Conservation (phyloP, 2,888 invertebrate species). For the Cheilosia grossa region DNA sequence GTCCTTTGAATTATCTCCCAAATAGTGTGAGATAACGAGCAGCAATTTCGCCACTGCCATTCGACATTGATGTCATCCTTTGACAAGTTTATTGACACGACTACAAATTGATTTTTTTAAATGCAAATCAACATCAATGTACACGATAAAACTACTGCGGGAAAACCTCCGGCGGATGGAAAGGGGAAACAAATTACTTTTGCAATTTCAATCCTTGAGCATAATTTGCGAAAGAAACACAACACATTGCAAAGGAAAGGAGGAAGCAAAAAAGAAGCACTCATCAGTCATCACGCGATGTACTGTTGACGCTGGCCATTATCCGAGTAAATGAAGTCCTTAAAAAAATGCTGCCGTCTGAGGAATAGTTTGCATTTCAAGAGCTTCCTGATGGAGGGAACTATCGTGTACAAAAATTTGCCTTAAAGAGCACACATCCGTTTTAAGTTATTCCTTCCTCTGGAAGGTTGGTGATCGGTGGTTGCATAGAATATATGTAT, state of each 20-base stretch:
- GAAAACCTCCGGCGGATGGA: not conserved
- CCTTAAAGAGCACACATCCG: constrained; percentile 32
- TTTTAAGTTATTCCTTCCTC: constrained; percentile 32
- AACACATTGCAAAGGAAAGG: not conserved
- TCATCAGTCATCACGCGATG: constrained; percentile 42
- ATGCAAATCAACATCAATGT: not conserved
- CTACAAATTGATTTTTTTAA: constrained; percentile 24
- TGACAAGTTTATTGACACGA: constrained; percentile 30
- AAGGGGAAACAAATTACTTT: not conserved
- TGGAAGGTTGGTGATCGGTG: too few relatives aligned
- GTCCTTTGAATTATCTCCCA: constrained; percentile 28
- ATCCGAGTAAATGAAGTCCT: constrained; percentile 15
- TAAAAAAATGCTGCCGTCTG: not conserved
- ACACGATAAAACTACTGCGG: constrained; percentile 1
- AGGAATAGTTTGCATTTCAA: constrained; percentile 31
- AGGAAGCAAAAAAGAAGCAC: not conserved
- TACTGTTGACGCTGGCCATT: not conserved
- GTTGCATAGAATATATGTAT: too few relatives aligned
- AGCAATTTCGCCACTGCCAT: constrained; percentile 27
- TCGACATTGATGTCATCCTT: constrained; percentile 14
- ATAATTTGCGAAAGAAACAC: not conserved
- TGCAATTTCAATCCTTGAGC: constrained; percentile 6
- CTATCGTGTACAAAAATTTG: not conserved
- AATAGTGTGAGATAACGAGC: constrained; percentile 4
- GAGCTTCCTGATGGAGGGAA: constrained; percentile 15